phyloP scores from a whole-genome alignment of 2,113 vertebrate genomes.

The Epinephelus fuscoguttatus region DNA sequence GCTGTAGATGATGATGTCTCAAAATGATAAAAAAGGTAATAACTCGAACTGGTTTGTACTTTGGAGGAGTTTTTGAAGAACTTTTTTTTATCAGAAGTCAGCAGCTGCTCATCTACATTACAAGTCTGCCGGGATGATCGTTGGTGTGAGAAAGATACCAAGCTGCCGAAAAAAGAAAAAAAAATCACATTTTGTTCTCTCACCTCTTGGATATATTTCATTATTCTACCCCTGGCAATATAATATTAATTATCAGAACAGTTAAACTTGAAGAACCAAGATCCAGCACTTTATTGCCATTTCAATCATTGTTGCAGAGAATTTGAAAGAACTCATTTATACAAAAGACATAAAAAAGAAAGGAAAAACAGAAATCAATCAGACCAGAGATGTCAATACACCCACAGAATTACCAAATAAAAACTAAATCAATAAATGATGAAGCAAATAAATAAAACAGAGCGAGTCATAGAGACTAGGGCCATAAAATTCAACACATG shows the following conservation, averaged over 20 bases:
- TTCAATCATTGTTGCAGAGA: constrained; percentile 8
- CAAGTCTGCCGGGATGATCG: constrained; percentile 15
- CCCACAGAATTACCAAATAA: constrained; percentile 37
- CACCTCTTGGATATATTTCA: constrained; percentile 24
- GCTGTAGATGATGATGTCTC: not conserved
- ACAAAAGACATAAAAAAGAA: not conserved
- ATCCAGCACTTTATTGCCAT: not conserved
- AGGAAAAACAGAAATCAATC: constrained; percentile 19
- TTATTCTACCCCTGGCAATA: not conserved
- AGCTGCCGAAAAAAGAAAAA: constrained; percentile 19
- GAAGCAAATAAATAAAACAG: constrained; percentile 52
- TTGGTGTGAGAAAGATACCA: constrained; percentile 1
- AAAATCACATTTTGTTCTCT: constrained; percentile 7
- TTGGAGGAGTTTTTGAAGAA: not conserved
- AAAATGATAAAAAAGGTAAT: constrained; percentile 9
- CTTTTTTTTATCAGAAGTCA: constrained; percentile 15
- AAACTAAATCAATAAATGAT: constrained; percentile 48
- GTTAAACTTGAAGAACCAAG: constrained; percentile 31
- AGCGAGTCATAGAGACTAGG: not conserved
- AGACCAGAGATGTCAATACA: not conserved
- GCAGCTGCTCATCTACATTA: constrained; percentile 22
- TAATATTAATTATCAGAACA: constrained; percentile 32
- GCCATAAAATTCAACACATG: constrained; percentile 32
- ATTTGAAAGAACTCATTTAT: not conserved
- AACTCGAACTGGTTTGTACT: constrained; percentile 1